phyloP scores from a whole-genome alignment of 2,888 invertebrate species.

The Drosophila parthenogenetica region DNA sequence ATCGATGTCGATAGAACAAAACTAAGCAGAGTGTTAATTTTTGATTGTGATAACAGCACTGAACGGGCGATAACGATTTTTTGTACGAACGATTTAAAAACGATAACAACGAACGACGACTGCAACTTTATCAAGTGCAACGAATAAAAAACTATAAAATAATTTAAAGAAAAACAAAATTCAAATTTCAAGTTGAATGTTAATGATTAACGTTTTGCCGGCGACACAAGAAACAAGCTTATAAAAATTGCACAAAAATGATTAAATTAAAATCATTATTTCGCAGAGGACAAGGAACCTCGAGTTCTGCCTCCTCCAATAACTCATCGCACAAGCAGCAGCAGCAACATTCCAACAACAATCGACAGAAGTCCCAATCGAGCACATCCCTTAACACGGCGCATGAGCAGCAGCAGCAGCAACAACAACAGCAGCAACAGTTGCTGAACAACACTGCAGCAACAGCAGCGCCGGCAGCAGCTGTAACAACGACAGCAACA shows the following conservation, averaged over 20 bases:
- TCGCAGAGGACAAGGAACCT: slow-evolving; percentile 92
- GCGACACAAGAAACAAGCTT: slow-evolving; percentile 13
- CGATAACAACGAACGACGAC: slow-evolving; percentile 42
- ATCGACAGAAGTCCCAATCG: slow-evolving; percentile 82
- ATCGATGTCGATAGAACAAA: slow-evolving; percentile 13
- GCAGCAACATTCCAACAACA: slow-evolving; percentile 73
- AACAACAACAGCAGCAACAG: slow-evolving; percentile 36
- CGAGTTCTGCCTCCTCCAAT: slow-evolving; percentile 82
- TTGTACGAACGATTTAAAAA: slow-evolving; percentile 46
- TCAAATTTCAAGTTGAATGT: slow-evolving; percentile 31
- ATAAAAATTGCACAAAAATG: slow-evolving; percentile 87
- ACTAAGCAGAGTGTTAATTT: slow-evolving; percentile 13
- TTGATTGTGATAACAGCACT: slow-evolving; percentile 39
- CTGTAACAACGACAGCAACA: slow-evolving; percentile 44
- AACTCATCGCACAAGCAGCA: slow-evolving; percentile 70
- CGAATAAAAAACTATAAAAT: slow-evolving; percentile 12
- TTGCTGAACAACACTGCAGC: slow-evolving; percentile 6
- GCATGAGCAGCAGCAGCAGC: slow-evolving; percentile 68
- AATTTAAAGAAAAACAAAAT: not conserved
- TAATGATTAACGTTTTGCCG: slow-evolving; percentile 74
- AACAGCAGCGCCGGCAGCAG: slow-evolving; percentile 31
- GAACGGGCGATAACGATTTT: slow-evolving; percentile 40
- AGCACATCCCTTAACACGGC: slow-evolving; percentile 81
- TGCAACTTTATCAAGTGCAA: slow-evolving; percentile 36
- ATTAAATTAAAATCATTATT: slow-evolving; percentile 96